Base-by-base conservation (phyloP, 2,797 vertebrate species). In the Pipistrellus nathusii region DNA sequence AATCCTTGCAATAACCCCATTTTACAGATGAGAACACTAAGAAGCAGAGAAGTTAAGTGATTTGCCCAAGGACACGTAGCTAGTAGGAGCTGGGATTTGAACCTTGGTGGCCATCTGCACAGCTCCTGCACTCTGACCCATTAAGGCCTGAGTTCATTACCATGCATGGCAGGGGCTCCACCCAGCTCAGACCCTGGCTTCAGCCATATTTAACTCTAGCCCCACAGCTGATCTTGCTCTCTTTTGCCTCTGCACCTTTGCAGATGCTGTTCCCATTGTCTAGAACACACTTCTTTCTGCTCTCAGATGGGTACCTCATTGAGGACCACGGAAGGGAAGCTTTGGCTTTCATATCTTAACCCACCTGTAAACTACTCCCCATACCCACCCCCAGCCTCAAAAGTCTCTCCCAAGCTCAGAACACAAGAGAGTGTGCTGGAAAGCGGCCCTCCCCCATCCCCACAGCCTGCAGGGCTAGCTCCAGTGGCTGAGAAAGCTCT, bases 1-100 rank as follows among this genome's bases (percentile, higher is more conserved):
- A 92, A 68, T 91, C 38, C 30, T 94, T 62, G 71, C 13, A 75
- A 72, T 9, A 41, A 86, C 9, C 64, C 78, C 85, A 84, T 83
- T 88, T 90, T 90, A 95, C 15, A 93, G 72, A 77, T 48, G 41
- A 83, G 75, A 90, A 95, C 86, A 90, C 68, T 77, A 38, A 93
- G 84, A 83, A 59, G 6, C 51, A 89, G 32, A 78, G 53, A 85
- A 81, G 64, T 86, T 55, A 88, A 44, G 6, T 80, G 38, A 89
- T 59, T 72, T 91, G 23, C 25, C 23, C 73, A 53, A 51, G 68
- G 30, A 69, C 46, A 30, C n/a, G 10, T 2, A 86, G 32, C 35
- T 85, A 4, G 46, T 23, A 48, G 62, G 51, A 86, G 18, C 53
- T 92, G 44, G 51, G 68, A 23, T 77, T 21, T 88, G 69, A 88